phyloP scores from a whole-genome alignment of 2,797 vertebrate species.

The Enteromius paludinosus region DNA sequence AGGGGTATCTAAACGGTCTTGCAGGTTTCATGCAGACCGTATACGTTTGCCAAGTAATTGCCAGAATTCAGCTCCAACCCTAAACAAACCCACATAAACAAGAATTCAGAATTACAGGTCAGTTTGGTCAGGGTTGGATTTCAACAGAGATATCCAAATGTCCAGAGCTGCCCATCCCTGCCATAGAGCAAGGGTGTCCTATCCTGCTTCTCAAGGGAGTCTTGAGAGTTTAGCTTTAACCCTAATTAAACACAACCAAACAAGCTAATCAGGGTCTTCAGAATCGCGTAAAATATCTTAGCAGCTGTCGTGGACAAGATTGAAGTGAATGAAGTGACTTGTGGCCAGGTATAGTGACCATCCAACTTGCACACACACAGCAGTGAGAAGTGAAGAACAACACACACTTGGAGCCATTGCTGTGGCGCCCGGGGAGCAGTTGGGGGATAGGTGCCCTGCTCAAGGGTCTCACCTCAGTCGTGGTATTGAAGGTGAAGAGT shows the following conservation, averaged over 20 bases:
- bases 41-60: not conserved
- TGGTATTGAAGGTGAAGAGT: too few relatives aligned
- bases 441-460: too few relatives aligned
- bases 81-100: not conserved
- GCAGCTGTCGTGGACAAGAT: not conserved
- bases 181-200: not conserved
- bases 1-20: not conserved
- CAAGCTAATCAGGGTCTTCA: not conserved
- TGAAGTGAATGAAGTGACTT: not conserved
- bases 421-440: too few relatives aligned
- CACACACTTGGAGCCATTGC: too few relatives aligned
- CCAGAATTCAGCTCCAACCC: conserved; percentile 8
- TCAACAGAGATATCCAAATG: too few relatives aligned
- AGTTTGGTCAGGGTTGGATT: not conserved
- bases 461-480: too few relatives aligned
- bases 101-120: not conserved
- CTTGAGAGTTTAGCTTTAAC: not conserved
- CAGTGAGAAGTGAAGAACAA: too few relatives aligned
- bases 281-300: not conserved
- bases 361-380: too few relatives aligned
- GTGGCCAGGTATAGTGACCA: too few relatives aligned
- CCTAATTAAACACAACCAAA: not conserved
- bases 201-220: not conserved
- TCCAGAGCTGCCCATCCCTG: not conserved
- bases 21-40: not conserved